Conservation (phyloP, 1,140 invertebrate species). For the Drosophila teissieri region DNA sequence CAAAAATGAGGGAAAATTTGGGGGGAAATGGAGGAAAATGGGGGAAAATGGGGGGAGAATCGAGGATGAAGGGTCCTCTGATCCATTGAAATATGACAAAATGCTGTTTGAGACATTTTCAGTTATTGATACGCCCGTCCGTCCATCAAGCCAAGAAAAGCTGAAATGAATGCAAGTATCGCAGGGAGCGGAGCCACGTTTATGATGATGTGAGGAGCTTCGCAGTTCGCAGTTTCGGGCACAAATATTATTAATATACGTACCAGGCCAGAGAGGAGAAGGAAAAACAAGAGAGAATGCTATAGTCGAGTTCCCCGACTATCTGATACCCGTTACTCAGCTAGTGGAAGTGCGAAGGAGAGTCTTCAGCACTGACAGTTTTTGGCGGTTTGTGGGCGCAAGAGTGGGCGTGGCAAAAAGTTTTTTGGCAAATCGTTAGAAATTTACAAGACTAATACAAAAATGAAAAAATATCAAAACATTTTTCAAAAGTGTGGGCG, state of each 20-base stretch:
- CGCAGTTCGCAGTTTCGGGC: neutral
- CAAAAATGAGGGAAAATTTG: neutral
- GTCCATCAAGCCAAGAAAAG: constrained; percentile 42
- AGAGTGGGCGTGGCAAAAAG: too few relatives aligned
- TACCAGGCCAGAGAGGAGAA: constrained; percentile 18
- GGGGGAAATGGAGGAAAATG: constrained; percentile 1
- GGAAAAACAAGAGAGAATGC: too few relatives aligned
- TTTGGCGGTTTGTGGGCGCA: too few relatives aligned
- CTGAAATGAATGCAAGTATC: constrained; percentile 61
- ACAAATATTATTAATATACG: constrained; percentile 72
- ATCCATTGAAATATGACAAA: constrained; percentile 81
- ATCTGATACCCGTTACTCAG: too few relatives aligned
- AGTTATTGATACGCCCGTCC: constrained; percentile 80
- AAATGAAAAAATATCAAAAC: too few relatives aligned
- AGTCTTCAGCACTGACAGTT: too few relatives aligned
- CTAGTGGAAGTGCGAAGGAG: too few relatives aligned
- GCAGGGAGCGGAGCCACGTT: constrained; percentile 22
- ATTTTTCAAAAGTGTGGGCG: too few relatives aligned
- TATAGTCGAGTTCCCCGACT: too few relatives aligned
- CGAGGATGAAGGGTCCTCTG: constrained; percentile 12
- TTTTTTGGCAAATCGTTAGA: too few relatives aligned
- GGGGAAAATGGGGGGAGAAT: neutral
- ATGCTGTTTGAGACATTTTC: constrained; percentile 83
- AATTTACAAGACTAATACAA: too few relatives aligned
- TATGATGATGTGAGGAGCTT: constrained; percentile 50